Conservation (phyloP, 2,113 vertebrate genomes). For the Smithornis capensis region DNA sequence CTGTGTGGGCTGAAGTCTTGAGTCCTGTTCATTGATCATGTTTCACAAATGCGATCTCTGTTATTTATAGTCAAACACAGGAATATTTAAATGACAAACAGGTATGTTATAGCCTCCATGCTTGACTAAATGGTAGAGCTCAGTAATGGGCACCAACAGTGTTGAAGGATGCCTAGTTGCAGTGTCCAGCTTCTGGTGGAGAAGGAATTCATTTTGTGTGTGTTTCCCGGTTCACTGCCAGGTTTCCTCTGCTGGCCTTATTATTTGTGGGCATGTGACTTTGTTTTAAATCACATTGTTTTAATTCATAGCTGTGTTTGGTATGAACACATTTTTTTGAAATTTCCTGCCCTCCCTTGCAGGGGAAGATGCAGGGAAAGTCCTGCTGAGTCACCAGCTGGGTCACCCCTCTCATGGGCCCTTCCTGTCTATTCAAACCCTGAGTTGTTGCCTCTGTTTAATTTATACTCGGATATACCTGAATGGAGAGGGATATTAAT, state of each 20-base stretch:
- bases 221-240: neutral
- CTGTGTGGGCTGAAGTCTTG: constrained; percentile 36
- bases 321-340: constrained; percentile 34
- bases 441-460: neutral
- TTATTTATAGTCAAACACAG: constrained; percentile 31
- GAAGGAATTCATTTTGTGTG: neutral
- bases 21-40: constrained; percentile 9
- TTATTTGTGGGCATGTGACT: neutral
- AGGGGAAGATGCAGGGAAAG: constrained; percentile 29
- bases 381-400: constrained; percentile 51
- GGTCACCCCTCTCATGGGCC: neutral
- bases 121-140: neutral
- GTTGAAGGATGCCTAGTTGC: neutral
- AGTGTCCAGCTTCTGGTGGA: neutral
- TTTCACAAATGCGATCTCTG: neutral
- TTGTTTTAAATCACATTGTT: neutral
- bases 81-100: neutral
- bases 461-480: neutral
- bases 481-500: neutral
- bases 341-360: constrained; percentile 30
- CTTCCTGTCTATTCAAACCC: neutral
- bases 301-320: constrained; percentile 27
- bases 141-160: neutral
- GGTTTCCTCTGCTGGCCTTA: neutral
- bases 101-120: neutral